Percentiles rank a stretch among this genome's conserved stretches.
phyloP scores from a whole-genome alignment of 2,888 invertebrate genomes.

The Noctuana brunneofusca region DNA sequence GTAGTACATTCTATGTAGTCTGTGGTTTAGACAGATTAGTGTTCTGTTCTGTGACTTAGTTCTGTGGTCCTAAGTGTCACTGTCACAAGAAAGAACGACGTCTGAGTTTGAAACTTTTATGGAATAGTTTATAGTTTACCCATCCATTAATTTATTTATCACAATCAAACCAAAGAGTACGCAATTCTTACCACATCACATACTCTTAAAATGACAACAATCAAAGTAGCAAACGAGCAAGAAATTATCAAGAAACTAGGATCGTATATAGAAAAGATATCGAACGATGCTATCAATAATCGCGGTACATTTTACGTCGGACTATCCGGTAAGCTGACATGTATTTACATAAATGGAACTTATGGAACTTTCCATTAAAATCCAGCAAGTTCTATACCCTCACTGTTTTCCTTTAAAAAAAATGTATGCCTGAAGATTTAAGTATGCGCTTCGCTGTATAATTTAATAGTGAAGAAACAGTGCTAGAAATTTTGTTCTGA shows the following conservation, averaged over 20 bases:
- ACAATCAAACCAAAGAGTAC: background rate
- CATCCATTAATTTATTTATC: too few relatives aligned
- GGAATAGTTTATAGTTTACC: too few relatives aligned
- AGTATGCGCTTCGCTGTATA: background rate
- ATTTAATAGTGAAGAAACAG: background rate
- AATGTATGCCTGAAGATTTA: background rate
- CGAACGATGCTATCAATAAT: constrained; percentile 85
- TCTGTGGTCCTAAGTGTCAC: too few relatives aligned
- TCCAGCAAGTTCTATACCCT: background rate
- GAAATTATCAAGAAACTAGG: constrained; percentile 84
- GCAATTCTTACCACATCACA: background rate
- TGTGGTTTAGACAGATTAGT: too few relatives aligned
- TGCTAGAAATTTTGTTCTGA: too few relatives aligned
- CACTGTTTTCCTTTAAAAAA: background rate
- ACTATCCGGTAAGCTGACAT: constrained; percentile 85
- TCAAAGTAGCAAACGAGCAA: constrained; percentile 76
- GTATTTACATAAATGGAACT: constrained; percentile 7
- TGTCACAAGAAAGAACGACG: too few relatives aligned
- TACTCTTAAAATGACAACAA: constrained; percentile 76
- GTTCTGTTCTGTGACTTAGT: too few relatives aligned
- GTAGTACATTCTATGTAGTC: too few relatives aligned
- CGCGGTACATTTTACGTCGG: constrained; percentile 88
- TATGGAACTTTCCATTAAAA: constrained; percentile 16
- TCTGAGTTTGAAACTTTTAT: too few relatives aligned
- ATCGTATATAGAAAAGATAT: constrained; percentile 84